A percentile compares a stretch with the other conserved stretches of the same genome.
These are phyloP conservation scores for Caenorhabditis remanei DNA, from an alignment of 1,140 invertebrate species.

Conservation along the genomic window DNA sequence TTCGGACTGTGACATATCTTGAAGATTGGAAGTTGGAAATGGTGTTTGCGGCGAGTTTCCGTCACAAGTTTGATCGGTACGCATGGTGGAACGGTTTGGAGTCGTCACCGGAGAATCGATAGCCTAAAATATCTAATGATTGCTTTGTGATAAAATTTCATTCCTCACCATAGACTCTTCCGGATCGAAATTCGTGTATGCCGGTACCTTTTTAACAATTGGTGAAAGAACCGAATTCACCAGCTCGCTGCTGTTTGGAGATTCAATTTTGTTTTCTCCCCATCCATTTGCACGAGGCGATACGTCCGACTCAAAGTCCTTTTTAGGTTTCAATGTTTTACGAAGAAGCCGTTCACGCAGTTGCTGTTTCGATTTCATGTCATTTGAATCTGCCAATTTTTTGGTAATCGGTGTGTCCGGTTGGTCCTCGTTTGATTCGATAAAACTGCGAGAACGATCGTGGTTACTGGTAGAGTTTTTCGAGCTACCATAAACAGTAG, in stretches of 20 bases:
- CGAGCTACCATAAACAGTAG: background rate
- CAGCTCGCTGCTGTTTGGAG: background rate
- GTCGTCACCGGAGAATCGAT: background rate
- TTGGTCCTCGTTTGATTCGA: background rate
- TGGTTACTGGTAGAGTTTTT: background rate
- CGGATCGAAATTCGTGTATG: background rate
- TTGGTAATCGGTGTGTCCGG: conserved; percentile 4
- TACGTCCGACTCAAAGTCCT: background rate
- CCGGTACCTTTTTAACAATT: background rate
- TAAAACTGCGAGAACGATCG: conserved; percentile 11
- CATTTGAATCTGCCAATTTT: background rate
- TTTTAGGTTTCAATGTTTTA: background rate
- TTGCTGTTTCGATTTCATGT: background rate
- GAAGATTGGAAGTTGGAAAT: background rate
- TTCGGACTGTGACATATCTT: background rate
- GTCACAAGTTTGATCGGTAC: background rate
- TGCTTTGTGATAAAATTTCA: background rate
- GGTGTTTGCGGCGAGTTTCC: background rate
- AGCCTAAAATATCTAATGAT: background rate
- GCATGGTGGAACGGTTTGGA: background rate
- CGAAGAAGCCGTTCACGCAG: conserved; percentile 14
- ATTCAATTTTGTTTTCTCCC: background rate
- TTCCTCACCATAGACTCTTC: background rate
- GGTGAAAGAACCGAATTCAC: background rate
- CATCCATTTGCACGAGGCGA: background rate